Evolutionary conservation across 2,888 invertebrate genomes (phyloP).

Genomic region (Drosophila rubida): DNA sequence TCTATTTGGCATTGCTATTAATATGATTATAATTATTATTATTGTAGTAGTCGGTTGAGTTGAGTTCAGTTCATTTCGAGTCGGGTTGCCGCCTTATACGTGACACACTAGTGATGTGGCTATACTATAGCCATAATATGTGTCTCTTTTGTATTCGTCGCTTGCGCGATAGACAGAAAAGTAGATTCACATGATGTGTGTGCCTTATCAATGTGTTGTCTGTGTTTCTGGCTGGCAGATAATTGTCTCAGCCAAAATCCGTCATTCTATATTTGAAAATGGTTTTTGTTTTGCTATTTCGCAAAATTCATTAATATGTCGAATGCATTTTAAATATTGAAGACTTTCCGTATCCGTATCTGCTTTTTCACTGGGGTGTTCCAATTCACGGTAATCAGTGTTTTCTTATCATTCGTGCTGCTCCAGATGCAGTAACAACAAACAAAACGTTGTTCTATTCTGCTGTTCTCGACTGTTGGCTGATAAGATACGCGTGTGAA

Average conservation of each 20-base stretch:
- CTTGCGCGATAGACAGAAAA: slow-evolving; percentile 1
- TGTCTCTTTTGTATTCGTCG: slow-evolving; percentile 6
- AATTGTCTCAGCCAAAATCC: slow-evolving; percentile 8
- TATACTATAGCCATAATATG: slow-evolving; percentile 7
- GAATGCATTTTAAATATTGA: slow-evolving; percentile 1
- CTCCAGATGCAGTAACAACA: slow-evolving; percentile 7
- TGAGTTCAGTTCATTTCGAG: slow-evolving; percentile 13
- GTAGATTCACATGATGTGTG: slow-evolving; percentile 5
- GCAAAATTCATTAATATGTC: slow-evolving; percentile 8
- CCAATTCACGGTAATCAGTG: slow-evolving; percentile 14
- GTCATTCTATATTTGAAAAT: background rate
- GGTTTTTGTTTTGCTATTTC: background rate
- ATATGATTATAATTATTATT: slow-evolving; percentile 51
- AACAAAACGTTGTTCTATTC: slow-evolving; percentile 19
- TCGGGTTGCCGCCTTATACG: slow-evolving; percentile 30
- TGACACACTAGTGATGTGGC: slow-evolving; percentile 53
- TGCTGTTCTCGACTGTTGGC: slow-evolving; percentile 14
- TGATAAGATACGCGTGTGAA: slow-evolving; percentile 61
- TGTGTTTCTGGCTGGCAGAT: background rate
- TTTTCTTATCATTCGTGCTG: slow-evolving; percentile 8
- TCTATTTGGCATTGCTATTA: slow-evolving; percentile 47
- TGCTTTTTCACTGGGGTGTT: background rate
- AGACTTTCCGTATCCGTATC: background rate
- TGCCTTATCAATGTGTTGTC: slow-evolving; percentile 6
- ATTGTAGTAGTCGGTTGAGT: slow-evolving; percentile 22